Base-by-base conservation (phyloP, 2,888 invertebrate genomes). In the Mythimna pallens region DNA sequence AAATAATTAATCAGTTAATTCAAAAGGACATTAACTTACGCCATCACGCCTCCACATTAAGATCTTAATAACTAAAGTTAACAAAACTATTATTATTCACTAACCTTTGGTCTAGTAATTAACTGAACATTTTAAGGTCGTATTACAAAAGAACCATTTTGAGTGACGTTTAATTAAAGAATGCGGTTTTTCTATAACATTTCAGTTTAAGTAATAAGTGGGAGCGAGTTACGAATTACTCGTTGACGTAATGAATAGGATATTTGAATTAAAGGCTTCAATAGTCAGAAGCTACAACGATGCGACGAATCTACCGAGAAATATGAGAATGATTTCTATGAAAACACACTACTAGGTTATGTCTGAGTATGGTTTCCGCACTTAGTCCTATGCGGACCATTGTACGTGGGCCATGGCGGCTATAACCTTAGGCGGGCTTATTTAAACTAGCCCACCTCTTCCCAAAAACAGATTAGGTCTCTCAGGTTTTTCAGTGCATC, bases 131-230 rank as follows among this genome's bases (percentile, higher is more conserved):
- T 86, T 85, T 83, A 86, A 89, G 91, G 86, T 92, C 89, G 78
- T 73, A 80, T 92, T 92, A 90, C 93, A 92, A 93, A 92, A 89
- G 89, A 87, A 82, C 70, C 86, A 77, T 81, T 86, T 84, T 89
- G 89, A 91, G 82, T 90, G 92, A 90, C 90, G 84, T 89, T 85
- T 87, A 88, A 91, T 90, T 91, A 87, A 88, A 90, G 88, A 87
- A 88, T 83, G 83, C 77, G 83, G 82, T 87, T 89, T 83, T 81
- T 78, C 82, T 88, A 8, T 8, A 86, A 80, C 81, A 70, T 65
- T 72, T 70, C 17, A 36, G 6, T 30, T 7, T 36, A 78, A 76
- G 57, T 64, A 0, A 70, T n/a, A 40, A 65, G 70, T 63, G 78
- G n/a, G 0, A 63, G 82, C 75, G 82, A 20, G 0, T 34, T 0